Conservation (phyloP, 2,797 vertebrate species). For the Chrysocyon brachyurus region DNA sequence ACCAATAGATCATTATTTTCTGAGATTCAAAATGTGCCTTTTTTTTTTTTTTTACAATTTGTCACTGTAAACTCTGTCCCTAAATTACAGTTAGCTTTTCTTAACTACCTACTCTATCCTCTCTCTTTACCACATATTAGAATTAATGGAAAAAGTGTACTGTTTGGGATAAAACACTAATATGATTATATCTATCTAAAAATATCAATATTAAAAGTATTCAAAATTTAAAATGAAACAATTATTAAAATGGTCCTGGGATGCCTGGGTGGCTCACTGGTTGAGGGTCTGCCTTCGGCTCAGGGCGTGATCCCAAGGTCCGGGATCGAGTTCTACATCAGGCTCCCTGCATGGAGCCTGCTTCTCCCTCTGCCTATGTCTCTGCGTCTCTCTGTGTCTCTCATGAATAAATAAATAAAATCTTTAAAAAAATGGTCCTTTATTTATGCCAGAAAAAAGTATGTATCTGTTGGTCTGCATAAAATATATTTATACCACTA, state of each 20-base stretch:
- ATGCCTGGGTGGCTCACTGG: no score
- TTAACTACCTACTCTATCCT: not conserved
- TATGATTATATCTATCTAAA: not conserved
- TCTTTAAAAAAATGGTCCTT: not conserved
- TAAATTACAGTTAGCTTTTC: not conserved
- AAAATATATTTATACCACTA: not conserved
- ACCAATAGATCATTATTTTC: conserved; percentile 8
- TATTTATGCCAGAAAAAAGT: not conserved
- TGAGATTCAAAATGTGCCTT: not conserved
- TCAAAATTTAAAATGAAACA: not conserved
- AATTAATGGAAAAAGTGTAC: not conserved
- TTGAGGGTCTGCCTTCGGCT: no score
- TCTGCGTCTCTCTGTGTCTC: no score
- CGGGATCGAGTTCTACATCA: no score
- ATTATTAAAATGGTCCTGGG: conserved; percentile 7
- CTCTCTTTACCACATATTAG: not conserved
- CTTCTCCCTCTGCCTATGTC: no score
- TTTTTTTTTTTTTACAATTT: not conserved
- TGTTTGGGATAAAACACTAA: not conserved
- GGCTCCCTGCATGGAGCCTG: no score
- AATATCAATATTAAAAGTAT: conserved; percentile 37
- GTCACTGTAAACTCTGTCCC: not conserved
- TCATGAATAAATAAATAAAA: no score
- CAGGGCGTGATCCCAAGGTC: no score
- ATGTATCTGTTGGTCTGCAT: not conserved